These are phyloP conservation scores for Macrosoma leucophasiata DNA, from an alignment of 2,888 invertebrate genomes.

Conservation along the genomic window DNA sequence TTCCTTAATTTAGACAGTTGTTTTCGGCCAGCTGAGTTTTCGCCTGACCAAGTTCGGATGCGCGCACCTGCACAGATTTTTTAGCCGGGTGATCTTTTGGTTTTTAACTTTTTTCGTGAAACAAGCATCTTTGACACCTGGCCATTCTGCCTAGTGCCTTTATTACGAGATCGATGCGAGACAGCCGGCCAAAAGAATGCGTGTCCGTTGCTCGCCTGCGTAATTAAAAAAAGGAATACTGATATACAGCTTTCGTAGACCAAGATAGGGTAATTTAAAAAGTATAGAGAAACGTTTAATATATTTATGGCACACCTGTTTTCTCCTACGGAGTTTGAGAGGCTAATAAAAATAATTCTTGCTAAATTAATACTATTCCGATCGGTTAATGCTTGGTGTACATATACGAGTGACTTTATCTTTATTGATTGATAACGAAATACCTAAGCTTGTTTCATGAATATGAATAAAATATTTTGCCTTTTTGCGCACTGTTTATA, in stretches of 20 bases:
- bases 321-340: constrained; percentile 11
- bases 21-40: constrained; percentile 59
- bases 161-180: constrained; percentile 33
- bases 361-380: no score
- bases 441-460: no score
- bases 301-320: constrained; percentile 27
- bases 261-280: constrained; percentile 36
- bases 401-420: no score
- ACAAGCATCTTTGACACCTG: constrained; percentile 57
- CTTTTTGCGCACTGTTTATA: no score
- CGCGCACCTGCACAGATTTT: constrained; percentile 69
- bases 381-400: no score
- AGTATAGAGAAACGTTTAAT: constrained; percentile 28
- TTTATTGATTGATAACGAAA: no score
- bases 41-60: constrained; percentile 48
- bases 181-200: constrained; percentile 44
- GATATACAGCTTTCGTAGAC: constrained; percentile 36
- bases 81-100: constrained; percentile 51
- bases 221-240: constrained; percentile 40
- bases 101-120: constrained; percentile 54
- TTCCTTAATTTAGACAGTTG: constrained; percentile 42
- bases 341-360: no score
- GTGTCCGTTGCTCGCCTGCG: constrained; percentile 26
- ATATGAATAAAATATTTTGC: no score
- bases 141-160: constrained; percentile 51